These are phyloP conservation scores for Cenopis cana DNA, from an alignment of 2,888 invertebrate species.

Conservation along the genomic window DNA sequence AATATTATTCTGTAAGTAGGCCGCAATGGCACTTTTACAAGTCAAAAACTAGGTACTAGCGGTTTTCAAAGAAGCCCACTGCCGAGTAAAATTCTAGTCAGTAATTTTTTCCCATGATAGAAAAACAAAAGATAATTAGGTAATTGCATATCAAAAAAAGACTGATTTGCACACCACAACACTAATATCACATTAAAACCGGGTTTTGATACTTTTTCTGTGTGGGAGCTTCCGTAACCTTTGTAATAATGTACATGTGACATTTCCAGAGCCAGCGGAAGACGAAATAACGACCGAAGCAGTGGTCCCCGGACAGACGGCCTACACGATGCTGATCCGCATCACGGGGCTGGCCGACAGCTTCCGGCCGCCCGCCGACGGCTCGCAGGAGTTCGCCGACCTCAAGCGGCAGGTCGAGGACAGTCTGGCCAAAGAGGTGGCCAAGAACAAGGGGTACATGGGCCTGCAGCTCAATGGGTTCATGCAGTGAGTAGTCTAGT, in stretches of 20 bases:
- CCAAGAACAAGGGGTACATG: conserved; percentile 86
- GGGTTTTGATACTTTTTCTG: no score
- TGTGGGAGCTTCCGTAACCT: no score
- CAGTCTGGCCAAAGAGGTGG: conserved; percentile 55
- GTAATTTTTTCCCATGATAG: no score
- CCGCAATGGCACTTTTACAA: no score
- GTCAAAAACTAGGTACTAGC: no score
- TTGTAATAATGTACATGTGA: neutral
- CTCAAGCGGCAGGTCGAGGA: conserved; percentile 84
- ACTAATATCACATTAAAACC: no score
- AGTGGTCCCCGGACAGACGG: conserved; percentile 87
- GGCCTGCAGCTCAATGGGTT: conserved; percentile 89
- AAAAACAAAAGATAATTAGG: no score
- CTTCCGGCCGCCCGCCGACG: conserved; percentile 89
- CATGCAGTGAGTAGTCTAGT: conserved; percentile 81
- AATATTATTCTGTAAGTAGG: no score
- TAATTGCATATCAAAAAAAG: no score
- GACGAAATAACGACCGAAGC: conserved; percentile 85
- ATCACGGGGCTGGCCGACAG: conserved; percentile 91
- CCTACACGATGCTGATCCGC: conserved; percentile 90
- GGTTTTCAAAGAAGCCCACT: no score
- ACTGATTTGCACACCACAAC: no score
- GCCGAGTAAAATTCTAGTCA: no score
- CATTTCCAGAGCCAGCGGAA: conserved; percentile 76
- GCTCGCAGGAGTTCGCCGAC: conserved; percentile 89